A percentile compares a stretch with the other conserved stretches of the same genome.
Conservation (phyloP, 2,113 vertebrate genomes). For the Turnix velox region DNA sequence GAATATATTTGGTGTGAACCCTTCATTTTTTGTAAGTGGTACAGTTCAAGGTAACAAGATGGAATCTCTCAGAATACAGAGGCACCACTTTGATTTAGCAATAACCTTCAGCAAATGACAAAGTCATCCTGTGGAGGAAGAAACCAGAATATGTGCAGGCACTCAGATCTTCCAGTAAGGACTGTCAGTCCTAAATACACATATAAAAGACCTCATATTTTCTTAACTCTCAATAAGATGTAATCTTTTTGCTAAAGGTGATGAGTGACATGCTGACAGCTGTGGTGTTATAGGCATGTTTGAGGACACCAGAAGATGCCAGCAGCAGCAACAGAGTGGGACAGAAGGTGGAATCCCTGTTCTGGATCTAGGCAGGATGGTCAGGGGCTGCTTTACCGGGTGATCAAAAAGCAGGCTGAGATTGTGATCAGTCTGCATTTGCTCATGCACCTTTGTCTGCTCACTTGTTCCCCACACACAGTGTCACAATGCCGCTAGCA, state of each 20-base stretch:
- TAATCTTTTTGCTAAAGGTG: background rate
- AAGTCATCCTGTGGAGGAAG: background rate
- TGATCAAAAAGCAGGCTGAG: background rate
- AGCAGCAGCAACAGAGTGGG: background rate
- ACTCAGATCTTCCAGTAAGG: background rate
- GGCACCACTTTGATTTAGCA: background rate
- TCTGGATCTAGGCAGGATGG: background rate
- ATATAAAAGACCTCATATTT: background rate
- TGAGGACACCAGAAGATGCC: background rate
- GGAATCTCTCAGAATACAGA: background rate
- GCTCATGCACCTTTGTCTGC: background rate
- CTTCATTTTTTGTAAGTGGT: background rate
- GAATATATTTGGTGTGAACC: background rate
- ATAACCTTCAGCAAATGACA: background rate
- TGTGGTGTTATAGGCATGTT: background rate
- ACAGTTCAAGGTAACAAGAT: background rate
- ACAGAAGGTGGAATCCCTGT: background rate
- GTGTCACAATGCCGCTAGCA: background rate
- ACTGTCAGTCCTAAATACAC: background rate
- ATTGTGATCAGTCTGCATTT: background rate
- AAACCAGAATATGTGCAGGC: background rate
- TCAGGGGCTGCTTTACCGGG: background rate
- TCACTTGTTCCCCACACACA: background rate
- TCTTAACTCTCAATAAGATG: background rate
- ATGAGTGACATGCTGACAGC: background rate